These are phyloP conservation scores for Noctua janthe DNA, from an alignment of 2,888 invertebrate genomes.

Conservation along the genomic window DNA sequence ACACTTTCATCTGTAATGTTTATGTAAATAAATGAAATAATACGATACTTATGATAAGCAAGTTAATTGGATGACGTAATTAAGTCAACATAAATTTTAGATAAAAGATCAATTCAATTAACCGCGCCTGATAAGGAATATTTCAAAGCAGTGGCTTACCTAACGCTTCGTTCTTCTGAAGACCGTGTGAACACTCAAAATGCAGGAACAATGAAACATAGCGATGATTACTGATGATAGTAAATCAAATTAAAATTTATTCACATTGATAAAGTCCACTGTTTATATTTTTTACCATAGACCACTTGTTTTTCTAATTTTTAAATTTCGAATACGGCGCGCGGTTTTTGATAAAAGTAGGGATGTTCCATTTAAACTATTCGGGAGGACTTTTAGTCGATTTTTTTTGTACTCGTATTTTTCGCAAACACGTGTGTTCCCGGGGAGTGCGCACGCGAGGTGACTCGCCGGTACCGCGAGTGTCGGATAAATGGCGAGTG, in stretches of 20 bases:
- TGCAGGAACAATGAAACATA: slow-evolving; percentile 76
- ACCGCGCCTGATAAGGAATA: slow-evolving; percentile 28
- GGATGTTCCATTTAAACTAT: slow-evolving; percentile 44
- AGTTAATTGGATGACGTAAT: slow-evolving; percentile 44
- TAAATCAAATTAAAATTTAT: slow-evolving; percentile 70
- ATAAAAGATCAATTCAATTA: slow-evolving; percentile 48
- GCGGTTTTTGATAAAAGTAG: slow-evolving; percentile 30
- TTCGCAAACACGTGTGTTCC: slow-evolving; percentile 72
- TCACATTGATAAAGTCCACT: slow-evolving; percentile 68
- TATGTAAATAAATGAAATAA: slow-evolving; percentile 55
- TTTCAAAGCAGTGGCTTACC: slow-evolving; percentile 75
- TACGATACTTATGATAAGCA: slow-evolving; percentile 27
- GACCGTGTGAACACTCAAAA: slow-evolving; percentile 78
- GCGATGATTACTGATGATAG: slow-evolving; percentile 67
- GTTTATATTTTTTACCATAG: slow-evolving; percentile 57
- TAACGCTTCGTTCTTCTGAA: slow-evolving; percentile 70
- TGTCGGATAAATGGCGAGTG: slow-evolving; percentile 85
- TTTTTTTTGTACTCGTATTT: slow-evolving; percentile 40
- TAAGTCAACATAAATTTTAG: slow-evolving; percentile 36
- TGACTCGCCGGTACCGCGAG: slow-evolving; percentile 84
- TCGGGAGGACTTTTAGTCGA: slow-evolving; percentile 47
- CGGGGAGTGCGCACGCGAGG: slow-evolving; percentile 74
- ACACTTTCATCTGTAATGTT: slow-evolving; percentile 59
- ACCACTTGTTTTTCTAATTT: slow-evolving; percentile 60
- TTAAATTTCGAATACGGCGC: slow-evolving; percentile 57